phyloP scores from a whole-genome alignment of 1,140 invertebrate genomes.

The Thalassaphorura encarpata region DNA sequence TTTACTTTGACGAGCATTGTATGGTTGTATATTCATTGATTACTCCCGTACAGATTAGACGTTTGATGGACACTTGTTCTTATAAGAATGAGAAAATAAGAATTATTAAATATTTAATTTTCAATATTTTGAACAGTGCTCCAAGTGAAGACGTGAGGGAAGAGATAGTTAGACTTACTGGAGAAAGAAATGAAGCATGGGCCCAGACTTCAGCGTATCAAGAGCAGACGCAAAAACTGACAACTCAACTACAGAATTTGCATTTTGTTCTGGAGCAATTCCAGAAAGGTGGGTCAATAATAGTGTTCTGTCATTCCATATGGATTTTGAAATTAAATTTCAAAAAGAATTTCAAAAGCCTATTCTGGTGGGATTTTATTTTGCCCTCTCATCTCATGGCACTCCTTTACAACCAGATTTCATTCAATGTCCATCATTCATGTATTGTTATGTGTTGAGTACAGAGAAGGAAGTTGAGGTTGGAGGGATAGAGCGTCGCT shows the following conservation, averaged over 20 bases:
- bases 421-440: not conserved
- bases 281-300: constrained; percentile 30
- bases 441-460: constrained; percentile 3
- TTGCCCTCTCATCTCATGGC: not conserved
- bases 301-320: no score
- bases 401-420: not conserved
- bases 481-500: constrained; percentile 5
- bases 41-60: no score
- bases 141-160: constrained; percentile 18
- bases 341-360: not conserved
- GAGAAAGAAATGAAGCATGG: constrained; percentile 17
- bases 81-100: no score
- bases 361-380: not conserved
- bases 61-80: no score
- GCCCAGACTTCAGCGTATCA: constrained; percentile 15
- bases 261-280: constrained; percentile 33
- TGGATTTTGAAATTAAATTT: not conserved
- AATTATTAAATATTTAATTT: constrained; percentile 7
- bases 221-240: constrained; percentile 27
- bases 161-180: constrained; percentile 21
- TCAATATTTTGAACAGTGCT: constrained; percentile 18
- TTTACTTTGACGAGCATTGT: no score
- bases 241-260: constrained; percentile 28
- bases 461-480: constrained; percentile 27
- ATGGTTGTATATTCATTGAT: no score